Evolutionary conservation across 2,113 vertebrate genomes (phyloP).

Genomic region (Nyctibius bracteatus): DNA sequence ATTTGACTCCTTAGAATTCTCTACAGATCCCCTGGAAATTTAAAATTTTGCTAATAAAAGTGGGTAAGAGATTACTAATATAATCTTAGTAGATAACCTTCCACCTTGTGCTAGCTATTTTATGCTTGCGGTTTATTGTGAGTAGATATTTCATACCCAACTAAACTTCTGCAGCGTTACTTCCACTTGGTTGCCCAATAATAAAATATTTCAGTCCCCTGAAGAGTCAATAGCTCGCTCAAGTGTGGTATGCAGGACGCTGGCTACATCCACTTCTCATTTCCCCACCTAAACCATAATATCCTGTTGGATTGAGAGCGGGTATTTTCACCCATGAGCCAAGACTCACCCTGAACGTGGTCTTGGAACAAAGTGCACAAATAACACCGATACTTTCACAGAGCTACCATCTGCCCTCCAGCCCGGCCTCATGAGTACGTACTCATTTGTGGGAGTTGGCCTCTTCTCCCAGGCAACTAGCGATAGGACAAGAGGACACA

Average conservation of each 20-base stretch:
- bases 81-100: conserved; percentile 27
- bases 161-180: neutral
- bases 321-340: neutral
- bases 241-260: neutral
- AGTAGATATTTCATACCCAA: conserved; percentile 21
- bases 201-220: neutral
- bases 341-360: rapidly evolving
- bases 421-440: neutral
- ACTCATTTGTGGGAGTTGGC: too few relatives aligned
- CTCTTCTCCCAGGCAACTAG: too few relatives aligned
- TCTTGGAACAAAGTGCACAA: neutral
- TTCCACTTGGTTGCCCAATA: neutral
- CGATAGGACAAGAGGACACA: too few relatives aligned
- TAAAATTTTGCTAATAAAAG: neutral
- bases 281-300: neutral
- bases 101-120: neutral
- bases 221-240: neutral
- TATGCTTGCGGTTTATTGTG: conserved; percentile 52
- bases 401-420: neutral
- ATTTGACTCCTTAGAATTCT: neutral
- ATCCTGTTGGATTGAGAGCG: neutral
- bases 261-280: neutral
- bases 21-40: neutral
- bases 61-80: neutral
- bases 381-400: rapidly evolving